A percentile compares a stretch with the other conserved stretches of the same genome.
These are phyloP conservation scores for Centrocercus urophasianus DNA, from an alignment of 2,113 vertebrate genomes.

Conservation along the genomic window DNA sequence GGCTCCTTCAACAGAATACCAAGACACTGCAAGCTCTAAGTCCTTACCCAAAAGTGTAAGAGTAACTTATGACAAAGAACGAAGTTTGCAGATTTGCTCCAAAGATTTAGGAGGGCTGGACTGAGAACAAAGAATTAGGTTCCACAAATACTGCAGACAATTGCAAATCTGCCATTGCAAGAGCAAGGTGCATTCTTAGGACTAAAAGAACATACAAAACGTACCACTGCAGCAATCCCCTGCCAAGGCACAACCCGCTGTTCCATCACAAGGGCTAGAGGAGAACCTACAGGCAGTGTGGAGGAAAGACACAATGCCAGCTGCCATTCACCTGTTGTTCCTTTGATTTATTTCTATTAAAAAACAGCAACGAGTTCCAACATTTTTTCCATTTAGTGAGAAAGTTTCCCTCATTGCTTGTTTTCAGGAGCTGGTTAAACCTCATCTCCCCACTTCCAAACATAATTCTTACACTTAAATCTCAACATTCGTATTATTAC, in stretches of 20 bases:
- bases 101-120: not conserved
- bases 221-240: not conserved
- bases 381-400: not conserved
- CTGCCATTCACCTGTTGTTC: not conserved
- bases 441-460: not conserved
- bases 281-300: not conserved
- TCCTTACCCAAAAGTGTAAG: not conserved
- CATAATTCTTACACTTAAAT: not conserved
- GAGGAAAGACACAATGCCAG: slow-evolving; percentile 13
- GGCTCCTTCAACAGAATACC: not conserved
- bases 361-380: slow-evolving; percentile 23
- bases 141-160: not conserved
- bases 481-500: not conserved
- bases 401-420: not conserved
- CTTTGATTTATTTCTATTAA: not conserved
- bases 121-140: not conserved
- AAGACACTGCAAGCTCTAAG: not conserved
- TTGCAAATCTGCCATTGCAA: not conserved
- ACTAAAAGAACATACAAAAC: not conserved
- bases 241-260: slow-evolving; percentile 4
- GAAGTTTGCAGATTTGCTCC: not conserved
- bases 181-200: not conserved
- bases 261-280: not conserved
- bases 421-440: slow-evolving; percentile 7
- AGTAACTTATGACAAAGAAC: not conserved